These are phyloP conservation scores for Tuberolachnus salignus DNA, from an alignment of 2,888 invertebrate genomes.

Conservation along the genomic window DNA sequence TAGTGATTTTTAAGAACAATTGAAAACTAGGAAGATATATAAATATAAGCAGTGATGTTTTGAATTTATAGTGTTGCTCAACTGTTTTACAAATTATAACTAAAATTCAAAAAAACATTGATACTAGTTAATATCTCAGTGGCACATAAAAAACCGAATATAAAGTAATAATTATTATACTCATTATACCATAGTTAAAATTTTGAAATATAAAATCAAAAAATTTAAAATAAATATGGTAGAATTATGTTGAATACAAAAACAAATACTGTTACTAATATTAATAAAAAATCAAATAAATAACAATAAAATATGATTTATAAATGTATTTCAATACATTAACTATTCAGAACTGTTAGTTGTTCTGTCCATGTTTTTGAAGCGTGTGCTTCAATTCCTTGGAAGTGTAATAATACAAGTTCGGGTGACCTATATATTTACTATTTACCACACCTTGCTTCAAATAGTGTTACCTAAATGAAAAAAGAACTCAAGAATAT, in stretches of 20 bases:
- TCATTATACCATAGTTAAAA: no score
- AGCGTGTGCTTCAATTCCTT: constrained; percentile 50
- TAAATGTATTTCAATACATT: constrained; percentile 27
- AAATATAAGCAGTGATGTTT: no score
- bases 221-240: not conserved
- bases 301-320: no score
- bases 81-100: no score
- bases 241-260: not conserved
- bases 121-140: no score
- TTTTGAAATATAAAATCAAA: not conserved
- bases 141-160: no score
- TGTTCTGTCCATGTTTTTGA: constrained; percentile 57
- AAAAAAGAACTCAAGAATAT: no score
- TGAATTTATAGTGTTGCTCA: no score
- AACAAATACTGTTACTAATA: not conserved
- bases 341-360: constrained; percentile 51
- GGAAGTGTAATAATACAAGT: constrained; percentile 51
- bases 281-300: not conserved
- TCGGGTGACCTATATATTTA: constrained; percentile 26
- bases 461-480: constrained; percentile 11
- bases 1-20: no score
- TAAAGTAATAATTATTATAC: no score
- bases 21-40: no score
- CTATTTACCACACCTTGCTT: constrained; percentile 49
- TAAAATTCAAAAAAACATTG: no score